phyloP scores from a whole-genome alignment of 2,888 invertebrate species.

The Phania funesta region DNA sequence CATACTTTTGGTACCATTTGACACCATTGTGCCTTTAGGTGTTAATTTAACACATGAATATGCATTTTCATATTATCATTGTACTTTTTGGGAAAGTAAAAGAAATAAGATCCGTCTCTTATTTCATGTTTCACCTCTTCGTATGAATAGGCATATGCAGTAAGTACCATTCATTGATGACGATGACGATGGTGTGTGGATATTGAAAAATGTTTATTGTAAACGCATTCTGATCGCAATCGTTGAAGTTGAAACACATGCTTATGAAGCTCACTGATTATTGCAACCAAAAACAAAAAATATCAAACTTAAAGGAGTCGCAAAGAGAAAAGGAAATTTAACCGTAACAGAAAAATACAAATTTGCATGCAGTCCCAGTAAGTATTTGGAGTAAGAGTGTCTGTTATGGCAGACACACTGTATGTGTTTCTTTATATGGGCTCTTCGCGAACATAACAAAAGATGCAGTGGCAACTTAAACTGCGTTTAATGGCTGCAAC shows the following conservation, averaged over 20 bases:
- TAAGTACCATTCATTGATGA: background rate
- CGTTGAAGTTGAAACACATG: slow-evolving; percentile 49
- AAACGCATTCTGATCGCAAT: slow-evolving; percentile 67
- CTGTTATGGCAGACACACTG: background rate
- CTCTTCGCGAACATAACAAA: slow-evolving; percentile 15
- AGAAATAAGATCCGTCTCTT: slow-evolving; percentile 9
- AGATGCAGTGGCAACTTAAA: slow-evolving; percentile 65
- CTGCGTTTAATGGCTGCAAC: slow-evolving; percentile 60
- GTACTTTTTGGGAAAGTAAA: slow-evolving; percentile 24
- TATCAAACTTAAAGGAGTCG: background rate
- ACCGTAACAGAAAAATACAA: slow-evolving; percentile 46
- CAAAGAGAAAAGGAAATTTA: slow-evolving; percentile 36
- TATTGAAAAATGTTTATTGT: slow-evolving; percentile 53
- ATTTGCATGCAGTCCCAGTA: slow-evolving; percentile 41
- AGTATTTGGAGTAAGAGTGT: slow-evolving; percentile 34
- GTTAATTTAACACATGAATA: slow-evolving; percentile 58
- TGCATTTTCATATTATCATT: slow-evolving; percentile 33
- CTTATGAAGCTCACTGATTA: slow-evolving; percentile 59
- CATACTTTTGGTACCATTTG: background rate
- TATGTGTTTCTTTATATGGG: slow-evolving; percentile 34
- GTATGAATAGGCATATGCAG: slow-evolving; percentile 6
- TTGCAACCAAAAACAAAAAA: background rate
- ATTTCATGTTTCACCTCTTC: slow-evolving; percentile 5
- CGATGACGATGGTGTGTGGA: slow-evolving; percentile 1
- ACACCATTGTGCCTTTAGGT: slow-evolving; percentile 17